A percentile compares a stretch with the other conserved stretches of the same genome.
Evolutionary conservation across 2,797 vertebrate species (phyloP).

Genomic region (Malurus leucopterus): DNA sequence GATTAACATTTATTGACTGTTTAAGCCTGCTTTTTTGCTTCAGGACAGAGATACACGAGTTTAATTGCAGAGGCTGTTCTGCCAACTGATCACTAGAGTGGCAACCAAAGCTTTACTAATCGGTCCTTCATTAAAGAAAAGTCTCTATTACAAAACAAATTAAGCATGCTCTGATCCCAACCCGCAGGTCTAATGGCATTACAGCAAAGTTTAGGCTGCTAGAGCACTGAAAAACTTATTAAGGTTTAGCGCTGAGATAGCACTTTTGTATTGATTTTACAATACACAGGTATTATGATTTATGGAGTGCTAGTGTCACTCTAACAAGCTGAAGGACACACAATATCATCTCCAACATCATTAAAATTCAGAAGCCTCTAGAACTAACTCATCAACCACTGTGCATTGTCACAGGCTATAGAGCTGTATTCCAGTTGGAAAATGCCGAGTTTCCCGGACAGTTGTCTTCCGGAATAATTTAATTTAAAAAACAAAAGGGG

Average conservation of each 20-base stretch:
- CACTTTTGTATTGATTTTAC: conserved; percentile 99
- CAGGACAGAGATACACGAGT: conserved; percentile 92
- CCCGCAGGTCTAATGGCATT: conserved; percentile 91
- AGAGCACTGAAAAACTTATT: conserved; percentile 95
- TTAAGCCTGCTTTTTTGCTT: conserved; percentile 89
- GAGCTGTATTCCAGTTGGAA: conserved; percentile 62
- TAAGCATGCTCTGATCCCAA: conserved; percentile 96
- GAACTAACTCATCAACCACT: conserved; percentile 96
- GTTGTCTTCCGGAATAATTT: conserved; percentile 19
- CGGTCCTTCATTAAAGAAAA: conserved; percentile 98
- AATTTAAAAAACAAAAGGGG: rapidly evolving
- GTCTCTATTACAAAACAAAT: conserved; percentile 99
- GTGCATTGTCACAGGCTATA: conserved; percentile 86
- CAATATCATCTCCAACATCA: conserved; percentile 99
- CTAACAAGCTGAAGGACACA: conserved; percentile 99
- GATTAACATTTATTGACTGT: conserved; percentile 99
- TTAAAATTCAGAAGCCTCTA: conserved; percentile 99
- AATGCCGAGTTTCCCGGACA: conserved; percentile 47
- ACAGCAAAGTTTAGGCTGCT: conserved; percentile 96
- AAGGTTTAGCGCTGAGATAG: conserved; percentile 97
- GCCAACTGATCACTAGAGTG: conserved; percentile 95
- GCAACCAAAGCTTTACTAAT: conserved; percentile 97
- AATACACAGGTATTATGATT: conserved; percentile 99
- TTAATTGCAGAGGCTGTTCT: conserved; percentile 95
- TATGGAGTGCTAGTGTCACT: conserved; percentile 99